phyloP scores from a whole-genome alignment of 1,140 invertebrate species.

The Metaphire vulgaris region DNA sequence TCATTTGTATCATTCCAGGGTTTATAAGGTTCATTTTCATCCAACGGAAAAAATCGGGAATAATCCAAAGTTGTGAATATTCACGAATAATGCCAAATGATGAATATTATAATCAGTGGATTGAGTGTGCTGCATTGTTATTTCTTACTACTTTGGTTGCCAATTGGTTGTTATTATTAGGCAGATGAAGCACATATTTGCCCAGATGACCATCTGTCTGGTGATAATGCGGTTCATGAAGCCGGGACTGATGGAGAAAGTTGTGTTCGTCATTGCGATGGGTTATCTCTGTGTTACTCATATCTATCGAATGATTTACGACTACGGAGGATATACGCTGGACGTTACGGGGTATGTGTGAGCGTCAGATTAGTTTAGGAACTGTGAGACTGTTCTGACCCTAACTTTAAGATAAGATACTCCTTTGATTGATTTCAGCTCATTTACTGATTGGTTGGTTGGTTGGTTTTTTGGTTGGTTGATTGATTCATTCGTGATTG shows the following conservation, averaged over 20 bases:
- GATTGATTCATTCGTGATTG: neutral
- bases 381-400: neutral
- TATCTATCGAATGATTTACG: slow-evolving; percentile 75
- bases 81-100: neutral
- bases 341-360: slow-evolving; percentile 74
- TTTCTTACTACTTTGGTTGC: no score
- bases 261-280: slow-evolving; percentile 56
- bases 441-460: neutral
- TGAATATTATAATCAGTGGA: no score
- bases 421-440: neutral
- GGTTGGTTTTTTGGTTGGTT: neutral
- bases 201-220: slow-evolving; percentile 39
- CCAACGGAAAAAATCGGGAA: neutral
- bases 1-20: no score
- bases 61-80: neutral
- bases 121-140: no score
- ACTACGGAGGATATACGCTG: slow-evolving; percentile 78
- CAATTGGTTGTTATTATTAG: slow-evolving; percentile 1
- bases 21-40: neutral
- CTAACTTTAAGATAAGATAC: neutral
- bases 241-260: slow-evolving; percentile 33
- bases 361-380: neutral
- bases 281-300: slow-evolving; percentile 77
- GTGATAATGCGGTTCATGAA: slow-evolving; percentile 37
- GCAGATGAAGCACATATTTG: slow-evolving; percentile 36